These are phyloP conservation scores for Euphonia xanthogaster DNA, from an alignment of 2,797 vertebrate genomes.

Conservation along the genomic window DNA sequence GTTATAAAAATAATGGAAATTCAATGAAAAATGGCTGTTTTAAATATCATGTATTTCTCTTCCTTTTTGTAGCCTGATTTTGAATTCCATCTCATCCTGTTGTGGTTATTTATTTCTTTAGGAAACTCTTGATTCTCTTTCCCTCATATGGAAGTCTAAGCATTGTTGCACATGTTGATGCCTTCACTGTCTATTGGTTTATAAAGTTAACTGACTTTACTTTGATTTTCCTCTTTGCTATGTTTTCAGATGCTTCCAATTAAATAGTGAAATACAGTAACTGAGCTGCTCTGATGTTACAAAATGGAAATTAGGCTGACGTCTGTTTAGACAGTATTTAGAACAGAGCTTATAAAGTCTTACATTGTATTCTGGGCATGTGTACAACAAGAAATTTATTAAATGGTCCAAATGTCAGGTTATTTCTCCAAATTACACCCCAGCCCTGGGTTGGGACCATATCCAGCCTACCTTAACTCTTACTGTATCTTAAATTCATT, in stretches of 20 bases:
- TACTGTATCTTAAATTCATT: not conserved
- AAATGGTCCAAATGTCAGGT: not conserved
- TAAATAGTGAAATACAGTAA: not conserved
- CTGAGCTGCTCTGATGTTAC: not conserved
- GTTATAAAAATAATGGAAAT: not conserved
- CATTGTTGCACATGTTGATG: not conserved
- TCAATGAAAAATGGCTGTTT: accelerated
- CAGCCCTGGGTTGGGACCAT: not conserved
- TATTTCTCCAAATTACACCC: not conserved
- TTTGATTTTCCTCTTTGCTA: not conserved
- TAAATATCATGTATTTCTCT: not conserved
- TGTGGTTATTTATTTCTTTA: not conserved
- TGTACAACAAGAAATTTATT: not conserved
- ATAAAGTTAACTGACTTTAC: not conserved
- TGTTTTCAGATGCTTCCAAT: not conserved
- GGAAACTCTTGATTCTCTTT: not conserved
- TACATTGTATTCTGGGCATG: not conserved
- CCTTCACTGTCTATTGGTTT: not conserved
- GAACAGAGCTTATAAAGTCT: not conserved
- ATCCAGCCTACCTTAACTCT: not conserved
- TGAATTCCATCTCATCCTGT: not conserved
- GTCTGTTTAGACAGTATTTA: not conserved
- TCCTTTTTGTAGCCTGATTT: not conserved
- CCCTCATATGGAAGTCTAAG: not conserved
- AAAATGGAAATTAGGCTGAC: not conserved